Evolutionary conservation across 1,140 invertebrate species (phyloP).

Genomic region (Drosophila truncata): DNA sequence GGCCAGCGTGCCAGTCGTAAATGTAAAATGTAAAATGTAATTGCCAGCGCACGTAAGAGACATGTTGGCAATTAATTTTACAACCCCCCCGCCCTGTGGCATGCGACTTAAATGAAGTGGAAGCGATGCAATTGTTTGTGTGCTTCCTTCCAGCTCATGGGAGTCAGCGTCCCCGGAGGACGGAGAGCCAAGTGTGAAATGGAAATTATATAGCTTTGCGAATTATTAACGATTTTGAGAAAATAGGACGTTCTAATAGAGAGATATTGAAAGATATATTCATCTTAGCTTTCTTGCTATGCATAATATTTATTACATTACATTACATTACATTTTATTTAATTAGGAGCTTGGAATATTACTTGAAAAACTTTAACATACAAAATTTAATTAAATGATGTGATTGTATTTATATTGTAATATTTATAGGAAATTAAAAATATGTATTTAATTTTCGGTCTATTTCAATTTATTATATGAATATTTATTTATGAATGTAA

Average conservation of each 20-base stretch:
- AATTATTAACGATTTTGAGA: neutral
- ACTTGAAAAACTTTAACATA: too few relatives aligned
- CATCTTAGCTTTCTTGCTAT: neutral
- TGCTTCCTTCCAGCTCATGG: constrained; percentile 12
- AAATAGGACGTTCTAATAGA: neutral
- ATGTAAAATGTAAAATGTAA: constrained; percentile 53
- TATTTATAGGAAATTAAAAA: too few relatives aligned
- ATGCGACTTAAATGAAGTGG: constrained; percentile 37
- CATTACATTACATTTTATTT: too few relatives aligned
- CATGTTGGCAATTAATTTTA: constrained; percentile 39
- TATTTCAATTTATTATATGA: too few relatives aligned
- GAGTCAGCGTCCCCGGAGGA: constrained; percentile 8
- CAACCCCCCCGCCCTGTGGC: constrained; percentile 1
- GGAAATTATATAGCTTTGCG: constrained; percentile 21
- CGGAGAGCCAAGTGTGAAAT: constrained; percentile 18
- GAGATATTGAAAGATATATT: neutral
- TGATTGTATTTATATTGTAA: too few relatives aligned
- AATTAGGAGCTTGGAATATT: too few relatives aligned
- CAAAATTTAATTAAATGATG: too few relatives aligned
- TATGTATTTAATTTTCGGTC: too few relatives aligned
- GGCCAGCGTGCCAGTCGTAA: constrained; percentile 10
- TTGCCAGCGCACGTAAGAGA: constrained; percentile 36
- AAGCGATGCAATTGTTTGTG: constrained; percentile 35
- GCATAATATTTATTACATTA: too few relatives aligned
- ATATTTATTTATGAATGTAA: too few relatives aligned